Conservation (phyloP, 37 sponge, comb jelly and placozoan genomes). For the Chondrosia reniformis region DNA sequence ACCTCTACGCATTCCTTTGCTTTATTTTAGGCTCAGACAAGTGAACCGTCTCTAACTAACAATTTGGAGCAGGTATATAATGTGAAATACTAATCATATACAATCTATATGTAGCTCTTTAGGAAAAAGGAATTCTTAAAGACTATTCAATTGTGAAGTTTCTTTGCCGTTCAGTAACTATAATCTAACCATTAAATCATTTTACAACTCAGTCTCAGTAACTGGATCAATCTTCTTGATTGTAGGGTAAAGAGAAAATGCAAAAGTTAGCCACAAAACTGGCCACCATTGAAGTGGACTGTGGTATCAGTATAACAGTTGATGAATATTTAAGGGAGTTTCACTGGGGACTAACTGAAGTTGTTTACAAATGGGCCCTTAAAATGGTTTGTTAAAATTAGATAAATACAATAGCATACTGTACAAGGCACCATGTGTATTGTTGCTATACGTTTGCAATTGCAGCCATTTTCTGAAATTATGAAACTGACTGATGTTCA, state of each 20-base stretch:
- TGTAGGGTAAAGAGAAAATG: conserved; percentile 72
- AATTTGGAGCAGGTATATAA: conserved; percentile 55
- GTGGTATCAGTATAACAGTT: conserved; percentile 53
- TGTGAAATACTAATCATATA: not conserved
- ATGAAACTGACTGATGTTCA: conserved; percentile 83
- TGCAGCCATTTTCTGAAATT: conserved; percentile 89
- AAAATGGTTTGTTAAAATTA: conserved; percentile 58
- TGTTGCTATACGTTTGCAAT: not conserved
- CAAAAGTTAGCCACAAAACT: conserved; percentile 50
- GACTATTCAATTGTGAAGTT: not conserved
- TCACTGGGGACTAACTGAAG: conserved; percentile 94
- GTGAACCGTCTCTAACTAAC: conserved; percentile 75
- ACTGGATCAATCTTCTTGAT: not conserved
- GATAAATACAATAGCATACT: not conserved
- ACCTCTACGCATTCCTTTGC: not conserved
- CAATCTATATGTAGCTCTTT: too few relatives aligned
- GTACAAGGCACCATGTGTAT: not conserved
- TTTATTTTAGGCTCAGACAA: conserved; percentile 56
- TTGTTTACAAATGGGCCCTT: conserved; percentile 94
- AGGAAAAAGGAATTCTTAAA: too few relatives aligned
- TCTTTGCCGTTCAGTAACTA: not conserved
- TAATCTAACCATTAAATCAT: not conserved
- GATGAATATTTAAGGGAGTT: conserved; percentile 71
- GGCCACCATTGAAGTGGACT: conserved; percentile 61
- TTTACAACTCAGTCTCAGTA: not conserved